Percentiles rank a stretch among this genome's conserved stretches.
phyloP scores from a whole-genome alignment of 2,113 vertebrate genomes.

The Nipponia nippon region DNA sequence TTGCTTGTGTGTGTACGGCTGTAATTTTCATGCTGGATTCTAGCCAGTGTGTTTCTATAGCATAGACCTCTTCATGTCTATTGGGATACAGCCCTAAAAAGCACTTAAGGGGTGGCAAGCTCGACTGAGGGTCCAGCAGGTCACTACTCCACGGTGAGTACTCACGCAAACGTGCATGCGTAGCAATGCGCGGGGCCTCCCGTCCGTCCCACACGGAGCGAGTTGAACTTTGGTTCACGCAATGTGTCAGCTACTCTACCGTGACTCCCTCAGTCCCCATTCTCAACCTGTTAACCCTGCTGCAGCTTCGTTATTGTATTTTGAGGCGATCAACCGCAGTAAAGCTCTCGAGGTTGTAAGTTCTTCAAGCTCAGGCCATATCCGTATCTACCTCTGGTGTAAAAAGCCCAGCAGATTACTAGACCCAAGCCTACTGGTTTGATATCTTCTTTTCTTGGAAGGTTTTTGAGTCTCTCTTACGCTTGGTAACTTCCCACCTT shows the following conservation, averaged over 20 bases:
- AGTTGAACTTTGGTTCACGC: no score
- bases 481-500: background rate
- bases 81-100: background rate
- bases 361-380: background rate
- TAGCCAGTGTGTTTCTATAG: background rate
- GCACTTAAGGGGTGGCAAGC: background rate
- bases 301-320: accelerated
- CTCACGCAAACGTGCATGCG: accelerated
- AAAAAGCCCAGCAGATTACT: background rate
- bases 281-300: background rate
- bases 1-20: no score
- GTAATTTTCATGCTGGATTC: background rate
- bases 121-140: background rate
- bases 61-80: accelerated
- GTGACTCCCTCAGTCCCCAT: background rate
- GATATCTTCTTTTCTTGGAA: background rate
- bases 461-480: background rate
- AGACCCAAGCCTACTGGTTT: background rate
- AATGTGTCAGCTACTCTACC: background rate
- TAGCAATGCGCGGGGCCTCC: background rate
- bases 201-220: accelerated
- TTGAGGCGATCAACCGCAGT: background rate
- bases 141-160: background rate
- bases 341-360: background rate
- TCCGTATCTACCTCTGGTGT: background rate